Percentiles rank a stretch among this genome's conserved stretches.
phyloP scores from a whole-genome alignment of 2,113 vertebrate species.

The Leucopsar rothschildi region DNA sequence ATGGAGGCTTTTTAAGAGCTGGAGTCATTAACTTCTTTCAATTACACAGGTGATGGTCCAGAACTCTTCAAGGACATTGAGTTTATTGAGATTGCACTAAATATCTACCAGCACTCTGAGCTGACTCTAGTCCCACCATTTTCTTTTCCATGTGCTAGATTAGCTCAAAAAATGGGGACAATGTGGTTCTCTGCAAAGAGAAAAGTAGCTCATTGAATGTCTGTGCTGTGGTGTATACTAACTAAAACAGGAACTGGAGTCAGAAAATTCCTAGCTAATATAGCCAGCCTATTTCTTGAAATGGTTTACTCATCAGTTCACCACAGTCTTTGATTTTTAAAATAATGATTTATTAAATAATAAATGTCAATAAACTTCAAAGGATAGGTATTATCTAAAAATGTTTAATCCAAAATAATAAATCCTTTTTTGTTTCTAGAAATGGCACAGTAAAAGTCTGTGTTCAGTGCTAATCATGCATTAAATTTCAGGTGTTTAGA shows the following conservation, averaged over 20 bases:
- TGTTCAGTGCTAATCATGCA: not conserved
- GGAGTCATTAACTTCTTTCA: not conserved
- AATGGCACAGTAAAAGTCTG: not conserved
- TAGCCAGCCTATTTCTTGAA: slow-evolving; percentile 14
- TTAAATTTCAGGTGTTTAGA: not conserved
- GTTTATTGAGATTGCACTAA: not conserved
- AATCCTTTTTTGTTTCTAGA: not conserved
- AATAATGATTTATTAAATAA: not conserved
- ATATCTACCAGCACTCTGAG: not conserved
- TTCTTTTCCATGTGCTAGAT: not conserved
- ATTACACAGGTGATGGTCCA: not conserved
- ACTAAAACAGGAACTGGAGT: not conserved
- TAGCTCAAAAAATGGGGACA: not conserved
- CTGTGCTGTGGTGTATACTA: not conserved
- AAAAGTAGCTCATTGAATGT: not conserved
- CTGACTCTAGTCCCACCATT: not conserved
- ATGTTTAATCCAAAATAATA: not conserved
- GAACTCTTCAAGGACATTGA: not conserved
- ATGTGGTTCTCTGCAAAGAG: not conserved
- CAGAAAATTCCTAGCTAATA: slow-evolving; percentile 26
- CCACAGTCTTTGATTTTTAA: not conserved
- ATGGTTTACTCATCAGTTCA: not conserved
- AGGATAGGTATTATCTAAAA: not conserved
- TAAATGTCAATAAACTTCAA: not conserved
- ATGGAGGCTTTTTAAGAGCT: not conserved